Evolutionary conservation across 2,888 invertebrate species (phyloP).

Genomic region (Saturnia japonica): DNA sequence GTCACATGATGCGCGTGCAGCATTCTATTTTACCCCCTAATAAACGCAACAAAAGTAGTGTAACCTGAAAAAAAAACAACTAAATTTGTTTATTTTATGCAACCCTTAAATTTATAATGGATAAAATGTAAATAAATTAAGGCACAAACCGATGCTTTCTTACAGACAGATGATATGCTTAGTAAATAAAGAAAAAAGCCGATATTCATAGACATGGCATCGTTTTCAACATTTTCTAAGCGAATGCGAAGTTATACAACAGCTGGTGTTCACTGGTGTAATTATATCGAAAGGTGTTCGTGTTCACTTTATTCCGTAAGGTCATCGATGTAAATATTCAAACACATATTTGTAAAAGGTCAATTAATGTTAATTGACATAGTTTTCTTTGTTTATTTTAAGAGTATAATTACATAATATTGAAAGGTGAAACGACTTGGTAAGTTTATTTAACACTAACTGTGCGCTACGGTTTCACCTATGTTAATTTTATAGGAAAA

Average conservation of each 20-base stretch:
- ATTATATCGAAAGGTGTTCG: constrained; percentile 31
- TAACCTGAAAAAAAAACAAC: background rate
- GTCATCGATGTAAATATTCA: constrained; percentile 6
- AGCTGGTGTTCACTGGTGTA: constrained; percentile 24
- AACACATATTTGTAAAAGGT: constrained; percentile 1
- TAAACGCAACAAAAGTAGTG: too few relatives aligned
- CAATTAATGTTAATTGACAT: constrained; percentile 6
- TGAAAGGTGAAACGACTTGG: background rate
- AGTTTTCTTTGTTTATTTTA: background rate
- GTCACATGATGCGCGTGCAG: too few relatives aligned
- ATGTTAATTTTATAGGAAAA: too few relatives aligned
- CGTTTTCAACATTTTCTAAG: constrained; percentile 31
- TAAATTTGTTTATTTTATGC: background rate
- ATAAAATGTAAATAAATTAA: background rate
- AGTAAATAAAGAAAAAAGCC: constrained; percentile 25
- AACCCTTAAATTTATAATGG: background rate
- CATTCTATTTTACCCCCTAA: too few relatives aligned
- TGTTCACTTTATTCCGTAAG: constrained; percentile 15
- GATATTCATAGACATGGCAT: constrained; percentile 34
- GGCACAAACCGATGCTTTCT: background rate
- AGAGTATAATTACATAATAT: background rate
- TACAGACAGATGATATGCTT: background rate
- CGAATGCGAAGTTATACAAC: constrained; percentile 14
- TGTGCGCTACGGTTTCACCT: background rate
- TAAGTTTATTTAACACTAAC: background rate